Evolutionary conservation across 2,888 invertebrate genomes (phyloP), one percentile per base, ranked within the genome.

Genomic region (Agonopterix subpropinquella): DNA sequence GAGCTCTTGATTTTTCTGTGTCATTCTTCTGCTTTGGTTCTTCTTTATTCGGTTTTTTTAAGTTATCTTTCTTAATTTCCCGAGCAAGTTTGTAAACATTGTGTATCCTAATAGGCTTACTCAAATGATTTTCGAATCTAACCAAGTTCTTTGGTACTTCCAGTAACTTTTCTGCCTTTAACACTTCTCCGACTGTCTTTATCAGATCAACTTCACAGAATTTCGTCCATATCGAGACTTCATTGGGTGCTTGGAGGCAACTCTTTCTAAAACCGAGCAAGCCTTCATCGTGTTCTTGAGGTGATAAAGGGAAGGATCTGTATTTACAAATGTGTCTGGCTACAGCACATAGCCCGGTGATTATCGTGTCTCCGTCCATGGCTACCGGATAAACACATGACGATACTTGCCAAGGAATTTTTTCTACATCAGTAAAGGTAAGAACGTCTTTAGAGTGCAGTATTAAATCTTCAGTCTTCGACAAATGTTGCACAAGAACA

Each of bases 141-240:
- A 92, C 88, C 46, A 97, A 73, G 64, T 92, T 92, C n/a, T 80
- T 73, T 0, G 97, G 95, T 48, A 97, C 55, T 54, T 75, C 66
- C 42, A 64, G 50, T 18, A 74, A 50, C 37, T 57, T 59, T 11
- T 61, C 57, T 11, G 36, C 45, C 15, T 41, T 58, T 13, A 88
- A 58, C 45, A 91, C 58, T n/a, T 79, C 64, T 53, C 89, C 89
- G 0, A 93, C 79, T 1, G 92, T 90, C 47, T 82, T 73, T 9
- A 94, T 90, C 43, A 96, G 83, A 69, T 96, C 95, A 3, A 95
- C 89, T 88, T 98, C 98, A 87, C 98, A 98, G 73, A 96, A 96
- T 65, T 94, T 94, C 0, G 97, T 98, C 97, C 97, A 97, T 41
- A 95, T 89, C 8, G 96, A 96, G 8, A 92, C 90, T 80, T 96